phyloP scores from a whole-genome alignment of 2,113 vertebrate species.

The Motacilla alba region DNA sequence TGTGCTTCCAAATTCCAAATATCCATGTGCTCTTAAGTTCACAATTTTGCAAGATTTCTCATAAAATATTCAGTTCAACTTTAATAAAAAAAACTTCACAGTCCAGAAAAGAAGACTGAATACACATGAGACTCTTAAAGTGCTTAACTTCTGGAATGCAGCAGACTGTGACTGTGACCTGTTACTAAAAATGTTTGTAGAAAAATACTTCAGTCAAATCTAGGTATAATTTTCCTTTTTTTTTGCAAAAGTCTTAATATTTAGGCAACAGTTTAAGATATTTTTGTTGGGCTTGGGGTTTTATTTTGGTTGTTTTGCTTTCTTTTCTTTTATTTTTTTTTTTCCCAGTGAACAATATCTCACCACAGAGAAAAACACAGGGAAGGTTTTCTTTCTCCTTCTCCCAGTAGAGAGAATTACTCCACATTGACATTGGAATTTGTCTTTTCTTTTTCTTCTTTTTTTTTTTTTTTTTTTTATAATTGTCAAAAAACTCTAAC shows the following conservation, averaged over 20 bases:
- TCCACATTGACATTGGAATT: background rate
- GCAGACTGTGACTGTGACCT: background rate
- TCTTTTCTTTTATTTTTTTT: background rate
- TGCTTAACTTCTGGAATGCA: background rate
- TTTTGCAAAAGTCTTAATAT: background rate
- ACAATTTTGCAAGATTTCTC: background rate
- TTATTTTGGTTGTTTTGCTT: background rate
- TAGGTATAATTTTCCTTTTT: background rate
- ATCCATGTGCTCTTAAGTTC: background rate
- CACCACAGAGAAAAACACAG: background rate
- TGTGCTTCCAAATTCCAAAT: background rate
- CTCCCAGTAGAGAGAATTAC: background rate
- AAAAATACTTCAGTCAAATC: background rate
- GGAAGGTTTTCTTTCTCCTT: background rate
- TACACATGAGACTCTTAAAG: background rate
- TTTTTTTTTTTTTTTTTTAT: background rate
- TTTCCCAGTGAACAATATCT: background rate
- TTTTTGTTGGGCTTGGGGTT: background rate
- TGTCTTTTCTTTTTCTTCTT: too few relatives aligned
- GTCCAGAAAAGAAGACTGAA: background rate
- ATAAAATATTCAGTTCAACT: background rate
- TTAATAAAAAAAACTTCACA: background rate
- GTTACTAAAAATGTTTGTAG: background rate
- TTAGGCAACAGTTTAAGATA: accelerated
- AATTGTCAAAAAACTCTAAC: background rate